Evolutionary conservation across 30 jellyfish, hydroid and myxozoan genomes (phyloP), one percentile per base, ranked within the genome.

Genomic region (Chironex yamaguchii): DNA sequence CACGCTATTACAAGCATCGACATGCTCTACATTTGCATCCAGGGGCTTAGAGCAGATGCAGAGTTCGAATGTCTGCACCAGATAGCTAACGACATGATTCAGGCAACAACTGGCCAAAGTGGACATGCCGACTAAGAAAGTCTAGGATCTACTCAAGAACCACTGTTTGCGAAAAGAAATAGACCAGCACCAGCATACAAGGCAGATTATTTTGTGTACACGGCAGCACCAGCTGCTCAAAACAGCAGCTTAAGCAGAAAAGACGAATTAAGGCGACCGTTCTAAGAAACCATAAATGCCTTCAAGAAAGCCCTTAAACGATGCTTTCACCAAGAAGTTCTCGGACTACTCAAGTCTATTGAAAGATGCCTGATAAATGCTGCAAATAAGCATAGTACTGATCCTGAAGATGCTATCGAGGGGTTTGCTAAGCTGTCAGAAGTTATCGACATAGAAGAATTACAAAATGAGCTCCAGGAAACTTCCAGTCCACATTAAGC

Each of bases 1-100:
- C 90, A 78, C 30, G 90, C 90, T 36, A 54, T 68, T n/a, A 23
- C 90, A 13, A 36, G 84, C 84, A 58, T 75, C 26, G 88, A 30
- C 2, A 75, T 12, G 81, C 88, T 71, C 36, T 52, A 49, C 88
- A 49, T 75, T 33, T 29, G 90, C 33, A 35, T 78, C 67, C 83
- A 78, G 49, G 90, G 33, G 36, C 84, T 78, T 17, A 54, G 90
- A 30, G 28, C 84, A 62, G 69, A 78, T 53, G 85, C 2, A 78
- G 84, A 53, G 67, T 62, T 78, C 29, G 24, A 62, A 62, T 67
- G 83, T 48, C 80, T 51, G 62, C 58, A 51, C 80, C 6, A 48
- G n/a, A n/a, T n/a, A n/a, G n/a, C n/a, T n/a, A n/a, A n/a, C n/a
- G n/a, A n/a, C n/a, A n/a, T n/a, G n/a, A n/a, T n/a, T n/a, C 58